Evolutionary conservation across 2,888 invertebrate species (phyloP), one percentile per base, ranked within the genome.

Genomic region (Drosophila quinaria): DNA sequence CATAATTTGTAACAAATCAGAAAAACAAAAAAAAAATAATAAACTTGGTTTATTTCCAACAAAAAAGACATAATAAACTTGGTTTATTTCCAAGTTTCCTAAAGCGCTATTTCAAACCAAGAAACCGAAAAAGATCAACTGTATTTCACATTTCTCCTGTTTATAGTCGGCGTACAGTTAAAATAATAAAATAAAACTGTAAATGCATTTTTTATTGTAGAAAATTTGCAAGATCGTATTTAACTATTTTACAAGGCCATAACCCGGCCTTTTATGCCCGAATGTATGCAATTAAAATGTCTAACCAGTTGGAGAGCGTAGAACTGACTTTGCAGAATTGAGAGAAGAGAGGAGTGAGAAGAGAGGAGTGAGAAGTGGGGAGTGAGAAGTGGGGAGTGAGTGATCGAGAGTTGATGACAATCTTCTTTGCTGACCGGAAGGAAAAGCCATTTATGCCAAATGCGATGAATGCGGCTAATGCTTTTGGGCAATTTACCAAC

Each of bases 401-500:
- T 8, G 60, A 72, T 47, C 60, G 49, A 47, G 61, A 50, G 55
- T 60, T 69, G 60, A 42, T 51, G 55, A 62, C 67, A 69, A 72
- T 66, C 65, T 41, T 56, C 64, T 60, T 64, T 60, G 65, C 49
- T 52, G 78, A 68, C 78, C 84, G 84, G 84, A 85, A 85, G 84
- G 86, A 87, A 87, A 81, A 71, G 51, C 72, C 79, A 80, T 84
- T 80, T 84, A 75, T 22, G 66, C 56, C 70, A 41, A 44, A 49
- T 74, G 78, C 78, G 74, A 62, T 65, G 65, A 70, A 78, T 75
- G 68, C 58, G 33, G 71, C 77, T 79, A 74, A 79, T 77, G 82
- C 84, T 62, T 68, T 85, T 70, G 51, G 76, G 66, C 69, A 65
- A 77, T 77, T 78, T 73, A 78, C 78, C 84, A 87, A 84, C 80